Evolutionary conservation across 2,888 invertebrate species (phyloP).

Genomic region (Chamaedrilus cognettii): DNA sequence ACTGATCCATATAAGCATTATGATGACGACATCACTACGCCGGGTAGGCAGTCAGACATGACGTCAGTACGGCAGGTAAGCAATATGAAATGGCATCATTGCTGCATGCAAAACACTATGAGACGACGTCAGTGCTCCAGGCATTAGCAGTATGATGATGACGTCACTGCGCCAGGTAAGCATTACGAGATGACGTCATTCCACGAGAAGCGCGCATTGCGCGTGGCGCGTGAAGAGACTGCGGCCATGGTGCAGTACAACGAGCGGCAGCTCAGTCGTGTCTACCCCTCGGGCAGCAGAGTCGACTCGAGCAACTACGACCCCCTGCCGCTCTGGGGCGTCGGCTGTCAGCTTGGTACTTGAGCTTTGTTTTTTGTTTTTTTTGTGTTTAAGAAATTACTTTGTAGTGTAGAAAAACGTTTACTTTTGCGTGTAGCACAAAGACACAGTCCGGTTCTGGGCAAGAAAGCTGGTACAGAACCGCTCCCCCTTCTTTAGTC

Average conservation of each 20-base stretch:
- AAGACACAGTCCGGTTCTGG: too few species aligned
- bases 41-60: neutral
- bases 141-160: too few species aligned
- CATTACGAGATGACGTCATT: slow-evolving; percentile 61
- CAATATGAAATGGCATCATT: neutral
- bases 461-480: too few species aligned
- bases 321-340: slow-evolving; percentile 65
- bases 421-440: too few species aligned
- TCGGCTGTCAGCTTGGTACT: slow-evolving; percentile 65
- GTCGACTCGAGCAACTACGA: slow-evolving; percentile 67
- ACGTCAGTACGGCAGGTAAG: neutral
- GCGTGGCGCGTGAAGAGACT: slow-evolving; percentile 55
- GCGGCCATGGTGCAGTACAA: slow-evolving; percentile 60
- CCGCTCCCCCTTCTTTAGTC: too few species aligned
- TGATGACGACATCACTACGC: too few species aligned
- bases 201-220: slow-evolving; percentile 62
- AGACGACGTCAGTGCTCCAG: too few species aligned
- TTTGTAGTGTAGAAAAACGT: too few species aligned
- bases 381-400: too few species aligned
- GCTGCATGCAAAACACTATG: neutral
- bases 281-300: slow-evolving; percentile 64
- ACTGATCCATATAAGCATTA: too few species aligned
- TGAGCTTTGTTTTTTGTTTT: too few species aligned
- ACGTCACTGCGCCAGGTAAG: too few species aligned
- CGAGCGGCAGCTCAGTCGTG: slow-evolving; percentile 59